Conservation (phyloP, 2,888 invertebrate genomes). For the Microplitis manilae region DNA sequence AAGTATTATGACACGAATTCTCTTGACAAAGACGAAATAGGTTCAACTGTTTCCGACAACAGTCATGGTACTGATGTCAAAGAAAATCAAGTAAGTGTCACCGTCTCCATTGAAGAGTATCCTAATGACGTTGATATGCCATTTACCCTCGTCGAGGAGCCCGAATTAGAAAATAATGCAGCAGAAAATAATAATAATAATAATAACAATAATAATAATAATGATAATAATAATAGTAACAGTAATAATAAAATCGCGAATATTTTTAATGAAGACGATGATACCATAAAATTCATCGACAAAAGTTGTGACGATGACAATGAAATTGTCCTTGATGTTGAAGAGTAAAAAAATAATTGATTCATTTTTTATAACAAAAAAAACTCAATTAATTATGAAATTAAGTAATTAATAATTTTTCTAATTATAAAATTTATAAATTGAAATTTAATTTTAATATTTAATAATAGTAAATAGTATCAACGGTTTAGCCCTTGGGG, state of each 20-base stretch:
- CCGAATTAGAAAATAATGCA: constrained; percentile 65
- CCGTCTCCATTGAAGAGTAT: constrained; percentile 56
- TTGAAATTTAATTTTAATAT: neutral
- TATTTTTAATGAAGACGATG: neutral
- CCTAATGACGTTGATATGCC: constrained; percentile 61
- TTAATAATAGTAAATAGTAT: neutral
- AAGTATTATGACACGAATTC: constrained; percentile 64
- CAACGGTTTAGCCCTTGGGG: too few relatives aligned
- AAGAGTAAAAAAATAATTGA: constrained; percentile 37
- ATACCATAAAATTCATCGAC: constrained; percentile 5
- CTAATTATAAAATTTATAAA: neutral
- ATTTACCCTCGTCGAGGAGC: constrained; percentile 59
- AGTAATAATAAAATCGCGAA: constrained; percentile 21
- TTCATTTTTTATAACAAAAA: neutral
- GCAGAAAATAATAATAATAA: constrained; percentile 51
- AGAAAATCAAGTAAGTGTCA: constrained; percentile 47
- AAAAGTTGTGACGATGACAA: constrained; percentile 15
- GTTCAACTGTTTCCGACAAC: constrained; percentile 60
- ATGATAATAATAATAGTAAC: constrained; percentile 20
- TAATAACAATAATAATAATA: constrained; percentile 29
- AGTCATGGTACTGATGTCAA: constrained; percentile 60
- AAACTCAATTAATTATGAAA: neutral
- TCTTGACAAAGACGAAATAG: constrained; percentile 60
- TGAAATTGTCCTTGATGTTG: constrained; percentile 46
- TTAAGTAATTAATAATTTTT: neutral